Evolutionary conservation across 2,113 vertebrate species (phyloP), one percentile per base, ranked within the genome.

Genomic region (Elanus axillaris): DNA sequence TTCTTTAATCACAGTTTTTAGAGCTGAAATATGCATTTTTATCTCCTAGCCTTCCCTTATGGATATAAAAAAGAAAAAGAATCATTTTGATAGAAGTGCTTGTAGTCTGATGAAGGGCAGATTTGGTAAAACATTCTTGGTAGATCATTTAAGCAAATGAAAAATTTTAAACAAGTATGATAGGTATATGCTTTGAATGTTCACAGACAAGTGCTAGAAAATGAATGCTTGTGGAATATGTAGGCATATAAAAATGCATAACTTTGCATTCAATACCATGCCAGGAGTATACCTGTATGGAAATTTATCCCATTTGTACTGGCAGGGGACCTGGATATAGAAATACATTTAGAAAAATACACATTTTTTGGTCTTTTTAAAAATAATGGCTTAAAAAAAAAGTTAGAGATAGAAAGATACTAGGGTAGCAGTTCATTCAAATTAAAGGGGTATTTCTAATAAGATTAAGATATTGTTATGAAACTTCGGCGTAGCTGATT

Each of bases 301-400:
- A 72, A 90, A 43, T 58, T 20, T 32, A 52, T 66, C 25, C 29
- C 8, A 26, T 76, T 68, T 45, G 10, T 55, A 42, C 18, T 62
- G n/a, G n/a, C 9, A 52, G 4, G 7, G 16, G 16, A 66, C 27
- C 6, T 62, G 20, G 6, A 48, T 52, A 13, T 6, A 52, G 36
- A 75, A 90, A 79, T 31, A 32, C 4, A 18, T 26, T 45, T 14
- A 56, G 13, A 60, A 88, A 73, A 67, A 74, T 25, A 34, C 0
- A 2, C 10, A 3, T 0, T 0, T 7, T 67, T 60, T n/a, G 20
- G 5, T 32, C 31, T 87, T 84, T 83, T 72, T 29, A 10, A 4
- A 62, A 69, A 22, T 19, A 86, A 63, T 16, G 1, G 2, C 26
- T 74, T 83, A 10, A 20, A 38, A n/a, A 72, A 62, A 73, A 52